Base-by-base conservation (phyloP, 2,888 invertebrate species). In the Busseola fusca region DNA sequence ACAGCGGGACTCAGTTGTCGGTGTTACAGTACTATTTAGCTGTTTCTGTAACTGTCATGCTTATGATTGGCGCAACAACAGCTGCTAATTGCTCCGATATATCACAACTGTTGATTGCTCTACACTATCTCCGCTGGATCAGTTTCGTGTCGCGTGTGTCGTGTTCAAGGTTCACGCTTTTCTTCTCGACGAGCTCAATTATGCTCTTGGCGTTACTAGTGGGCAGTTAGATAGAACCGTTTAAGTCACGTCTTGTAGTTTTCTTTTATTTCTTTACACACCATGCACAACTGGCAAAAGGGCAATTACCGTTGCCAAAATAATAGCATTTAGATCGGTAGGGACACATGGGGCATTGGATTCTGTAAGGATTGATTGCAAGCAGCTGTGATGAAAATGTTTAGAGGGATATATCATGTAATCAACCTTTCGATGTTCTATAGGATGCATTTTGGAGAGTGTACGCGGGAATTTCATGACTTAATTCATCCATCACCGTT, bases 1-100 rank as follows among this genome's bases (percentile, higher is more conserved):
- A 81, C 68, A 74, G 72, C 82, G 74, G 73, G 73, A 48, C 58
- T 45, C 54, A 12, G 59, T 52, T 69, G 70, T 62, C 84, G 76
- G 73, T 62, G 63, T 78, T 80, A 76, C 59, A 57, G 57, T 52
- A 25, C 45, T 50, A 48, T 45, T n/a, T 72, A 64, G 57, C 40
- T 57, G 58, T 78, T 76, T 74, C 76, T 76, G 64, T 73, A 74
- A 69, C 74, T 81, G 84, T 78, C 78, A 56, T 64, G 62, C 52
- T 42, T 64, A 52, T 70, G 37, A 66, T 63, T 75, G 63, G 64
- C 69, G 69, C 73, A 83, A 70, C 59, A 54, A 63, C 37, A 65
- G 63, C 69, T 60, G 63, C 62, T 71, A 72, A 83, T 81, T 69
- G 70, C 40, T 40, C 25, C 40, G 34, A 60, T 67, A 57, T n/a